These are phyloP conservation scores for Pristis pectinata DNA, from an alignment of 2,797 vertebrate genomes.

Conservation along the genomic window DNA sequence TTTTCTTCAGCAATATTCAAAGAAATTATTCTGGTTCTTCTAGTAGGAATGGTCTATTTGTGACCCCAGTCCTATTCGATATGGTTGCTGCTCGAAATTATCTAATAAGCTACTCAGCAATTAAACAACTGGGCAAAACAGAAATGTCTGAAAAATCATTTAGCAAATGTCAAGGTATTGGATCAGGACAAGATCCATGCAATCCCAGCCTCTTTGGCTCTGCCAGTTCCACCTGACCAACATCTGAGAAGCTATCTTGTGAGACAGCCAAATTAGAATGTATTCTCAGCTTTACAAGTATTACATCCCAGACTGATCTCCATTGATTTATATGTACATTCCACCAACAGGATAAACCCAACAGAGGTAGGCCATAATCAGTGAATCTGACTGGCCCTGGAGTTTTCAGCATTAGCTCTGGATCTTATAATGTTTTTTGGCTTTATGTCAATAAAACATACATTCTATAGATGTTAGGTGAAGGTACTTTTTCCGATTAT, in stretches of 20 bases:
- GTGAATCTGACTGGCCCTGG: neutral
- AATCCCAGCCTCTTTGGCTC: neutral
- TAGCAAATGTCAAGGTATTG: neutral
- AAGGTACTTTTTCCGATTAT: neutral
- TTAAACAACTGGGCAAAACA: neutral
- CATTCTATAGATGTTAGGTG: neutral
- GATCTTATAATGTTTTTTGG: neutral
- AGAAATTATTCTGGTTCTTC: neutral
- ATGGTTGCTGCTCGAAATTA: too few species aligned
- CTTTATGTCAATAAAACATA: neutral
- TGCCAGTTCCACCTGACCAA: neutral
- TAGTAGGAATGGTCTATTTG: neutral
- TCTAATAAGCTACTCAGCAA: too few species aligned
- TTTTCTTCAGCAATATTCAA: neutral
- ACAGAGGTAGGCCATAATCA: neutral
- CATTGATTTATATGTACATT: neutral
- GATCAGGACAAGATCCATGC: neutral
- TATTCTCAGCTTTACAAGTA: neutral
- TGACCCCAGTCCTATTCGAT: neutral
- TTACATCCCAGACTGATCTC: neutral
- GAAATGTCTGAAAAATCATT: neutral
- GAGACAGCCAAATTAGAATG: neutral
- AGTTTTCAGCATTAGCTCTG: too few species aligned
- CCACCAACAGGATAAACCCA: neutral
- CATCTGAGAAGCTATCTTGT: neutral